phyloP scores from a whole-genome alignment of 2,797 vertebrate genomes.

The Cuculus canorus region DNA sequence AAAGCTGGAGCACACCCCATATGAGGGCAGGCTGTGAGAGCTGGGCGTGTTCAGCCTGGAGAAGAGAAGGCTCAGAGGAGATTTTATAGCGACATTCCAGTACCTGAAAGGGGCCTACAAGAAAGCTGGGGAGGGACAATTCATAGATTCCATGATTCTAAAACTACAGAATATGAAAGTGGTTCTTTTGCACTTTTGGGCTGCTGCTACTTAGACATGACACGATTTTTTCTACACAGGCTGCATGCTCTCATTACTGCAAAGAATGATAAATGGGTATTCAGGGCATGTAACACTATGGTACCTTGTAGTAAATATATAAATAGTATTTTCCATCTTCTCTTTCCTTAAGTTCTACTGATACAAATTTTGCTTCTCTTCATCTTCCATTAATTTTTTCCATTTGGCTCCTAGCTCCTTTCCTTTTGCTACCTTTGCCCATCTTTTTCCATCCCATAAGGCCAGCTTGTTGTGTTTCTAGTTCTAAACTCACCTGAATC shows the following conservation, averaged over 20 bases:
- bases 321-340: neutral
- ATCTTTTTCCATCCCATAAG: neutral
- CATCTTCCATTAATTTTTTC: neutral
- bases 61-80: too few species aligned
- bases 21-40: too few species aligned
- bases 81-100: too few species aligned
- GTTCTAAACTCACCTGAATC: neutral
- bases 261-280: neutral
- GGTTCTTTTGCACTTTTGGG: neutral
- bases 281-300: neutral
- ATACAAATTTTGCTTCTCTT: neutral
- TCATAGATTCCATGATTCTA: too few species aligned
- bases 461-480: neutral
- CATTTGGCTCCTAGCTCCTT: neutral
- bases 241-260: neutral
- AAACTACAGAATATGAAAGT: neutral
- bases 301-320: neutral
- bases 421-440: neutral
- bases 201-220: neutral
- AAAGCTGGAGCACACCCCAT: too few species aligned
- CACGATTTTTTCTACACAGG: neutral
- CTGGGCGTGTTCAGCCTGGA: too few species aligned
- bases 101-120: too few species aligned
- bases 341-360: neutral
- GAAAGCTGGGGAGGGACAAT: too few species aligned